A percentile compares a stretch with the other conserved stretches of the same genome.
Evolutionary conservation across 35 echinoderm and acorn worm genomes (phyloP).

Genomic region (Heliocidaris erythrogramma): DNA sequence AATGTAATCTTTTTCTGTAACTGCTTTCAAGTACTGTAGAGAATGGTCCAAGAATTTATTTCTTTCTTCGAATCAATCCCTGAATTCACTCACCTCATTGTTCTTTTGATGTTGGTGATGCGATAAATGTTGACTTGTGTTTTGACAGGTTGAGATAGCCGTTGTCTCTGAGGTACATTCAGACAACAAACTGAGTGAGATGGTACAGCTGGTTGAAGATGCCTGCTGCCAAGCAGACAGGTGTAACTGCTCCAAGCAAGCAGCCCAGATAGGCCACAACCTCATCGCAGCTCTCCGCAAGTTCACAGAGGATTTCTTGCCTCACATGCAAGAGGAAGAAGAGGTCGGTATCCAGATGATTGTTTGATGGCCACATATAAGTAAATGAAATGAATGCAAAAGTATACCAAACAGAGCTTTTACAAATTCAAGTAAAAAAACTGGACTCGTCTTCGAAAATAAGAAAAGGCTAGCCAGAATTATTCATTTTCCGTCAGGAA

Average conservation of each 20-base stretch:
- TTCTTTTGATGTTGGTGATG: background rate
- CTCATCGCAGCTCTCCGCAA: conserved; percentile 74
- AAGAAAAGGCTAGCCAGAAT: too few species aligned
- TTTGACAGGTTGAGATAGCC: conserved; percentile 61
- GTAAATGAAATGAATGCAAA: background rate
- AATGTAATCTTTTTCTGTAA: too few species aligned
- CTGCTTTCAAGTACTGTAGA: too few species aligned
- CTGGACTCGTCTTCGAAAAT: too few species aligned
- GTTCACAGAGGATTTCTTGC: conserved; percentile 94
- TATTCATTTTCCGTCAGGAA: too few species aligned
- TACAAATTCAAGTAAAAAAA: too few species aligned
- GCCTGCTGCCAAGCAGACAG: conserved; percentile 50
- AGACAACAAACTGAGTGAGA: conserved; percentile 89
- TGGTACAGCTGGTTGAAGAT: conserved; percentile 86
- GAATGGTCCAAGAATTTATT: too few species aligned
- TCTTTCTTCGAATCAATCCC: too few species aligned
- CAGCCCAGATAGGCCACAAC: conserved; percentile 61
- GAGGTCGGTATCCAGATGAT: conserved; percentile 60
- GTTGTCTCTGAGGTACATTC: conserved; percentile 88
- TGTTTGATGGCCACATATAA: too few species aligned
- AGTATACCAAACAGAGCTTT: too few species aligned
- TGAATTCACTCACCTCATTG: too few species aligned
- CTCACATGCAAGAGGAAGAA: conserved; percentile 98
- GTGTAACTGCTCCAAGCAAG: conserved; percentile 63
- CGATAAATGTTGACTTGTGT: background rate